Conservation (phyloP, 1,140 invertebrate genomes). For the Aphelinus atriplicis region DNA sequence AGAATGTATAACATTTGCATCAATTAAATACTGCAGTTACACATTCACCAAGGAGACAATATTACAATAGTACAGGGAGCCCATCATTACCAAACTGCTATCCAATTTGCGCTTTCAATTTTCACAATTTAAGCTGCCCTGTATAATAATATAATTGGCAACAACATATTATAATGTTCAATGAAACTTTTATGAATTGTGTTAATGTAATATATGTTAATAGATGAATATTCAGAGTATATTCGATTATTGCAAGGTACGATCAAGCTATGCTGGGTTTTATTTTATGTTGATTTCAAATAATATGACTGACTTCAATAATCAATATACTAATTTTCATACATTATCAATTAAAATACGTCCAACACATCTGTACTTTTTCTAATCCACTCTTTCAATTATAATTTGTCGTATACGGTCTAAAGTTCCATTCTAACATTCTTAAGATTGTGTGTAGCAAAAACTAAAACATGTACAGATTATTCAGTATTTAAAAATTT, state of each 20-base stretch:
- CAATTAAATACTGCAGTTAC: slow-evolving; percentile 35
- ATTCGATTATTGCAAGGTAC: slow-evolving; percentile 40
- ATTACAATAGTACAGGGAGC: slow-evolving; percentile 27
- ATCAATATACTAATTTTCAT: too few species aligned
- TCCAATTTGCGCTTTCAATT: slow-evolving; percentile 20
- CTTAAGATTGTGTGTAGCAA: too few species aligned
- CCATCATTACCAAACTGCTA: slow-evolving; percentile 24
- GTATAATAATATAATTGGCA: slow-evolving; percentile 45
- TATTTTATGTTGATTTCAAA: slow-evolving; percentile 2
- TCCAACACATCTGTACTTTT: too few species aligned
- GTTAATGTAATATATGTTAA: slow-evolving; percentile 27
- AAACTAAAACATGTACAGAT: slow-evolving; percentile 5
- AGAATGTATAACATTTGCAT: slow-evolving; percentile 29
- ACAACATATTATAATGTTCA: slow-evolving; percentile 41
- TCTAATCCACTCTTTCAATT: too few species aligned
- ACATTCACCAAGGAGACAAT: slow-evolving; percentile 22
- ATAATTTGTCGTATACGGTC: too few species aligned
- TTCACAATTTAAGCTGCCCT: slow-evolving; percentile 25
- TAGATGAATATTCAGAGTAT: slow-evolving; percentile 20
- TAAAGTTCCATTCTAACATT: too few species aligned
- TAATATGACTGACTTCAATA: too few species aligned
- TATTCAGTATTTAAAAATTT: slow-evolving; percentile 38
- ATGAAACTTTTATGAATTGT: slow-evolving; percentile 39
- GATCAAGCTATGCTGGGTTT: slow-evolving; percentile 45
- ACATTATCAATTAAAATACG: too few species aligned